phyloP scores from a whole-genome alignment of 2,888 invertebrate species.

The Xestobium rufovillosum region DNA sequence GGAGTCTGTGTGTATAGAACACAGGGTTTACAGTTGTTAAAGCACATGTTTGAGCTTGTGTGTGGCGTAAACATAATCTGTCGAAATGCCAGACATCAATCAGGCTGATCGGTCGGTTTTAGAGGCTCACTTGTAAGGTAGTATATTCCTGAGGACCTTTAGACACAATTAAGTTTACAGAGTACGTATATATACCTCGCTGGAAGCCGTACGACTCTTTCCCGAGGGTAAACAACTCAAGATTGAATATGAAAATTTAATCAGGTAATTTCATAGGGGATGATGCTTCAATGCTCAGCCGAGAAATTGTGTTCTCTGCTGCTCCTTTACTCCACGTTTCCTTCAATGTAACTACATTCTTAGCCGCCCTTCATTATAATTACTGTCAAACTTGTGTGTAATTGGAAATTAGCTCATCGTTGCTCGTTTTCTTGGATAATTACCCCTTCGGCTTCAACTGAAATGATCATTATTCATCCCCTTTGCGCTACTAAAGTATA shows the following conservation, averaged over 20 bases:
- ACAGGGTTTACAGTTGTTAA: too few relatives aligned
- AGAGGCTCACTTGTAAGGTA: too few relatives aligned
- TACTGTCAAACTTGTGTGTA: constrained; percentile 25
- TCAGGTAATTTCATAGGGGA: constrained; percentile 62
- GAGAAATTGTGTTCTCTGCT: constrained; percentile 35
- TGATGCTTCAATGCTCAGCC: constrained; percentile 39
- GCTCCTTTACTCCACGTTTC: constrained; percentile 23
- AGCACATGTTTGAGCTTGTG: too few relatives aligned
- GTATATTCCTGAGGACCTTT: background rate
- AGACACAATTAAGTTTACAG: background rate
- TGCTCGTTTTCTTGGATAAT: background rate
- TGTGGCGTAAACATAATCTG: too few relatives aligned
- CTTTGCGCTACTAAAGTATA: too few relatives aligned
- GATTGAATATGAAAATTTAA: constrained; percentile 78
- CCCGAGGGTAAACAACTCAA: constrained; percentile 60
- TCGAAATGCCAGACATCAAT: too few relatives aligned
- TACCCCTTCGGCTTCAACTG: too few relatives aligned
- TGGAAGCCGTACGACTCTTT: constrained; percentile 37
- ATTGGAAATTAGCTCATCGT: constrained; percentile 24
- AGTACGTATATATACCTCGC: too few relatives aligned
- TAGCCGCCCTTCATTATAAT: constrained; percentile 23
- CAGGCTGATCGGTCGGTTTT: too few relatives aligned
- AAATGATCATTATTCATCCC: too few relatives aligned
- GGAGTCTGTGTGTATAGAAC: too few relatives aligned
- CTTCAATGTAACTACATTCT: too few relatives aligned